These are phyloP conservation scores for Bimastos eiseni DNA, from an alignment of 2,888 invertebrate genomes.

Conservation along the genomic window DNA sequence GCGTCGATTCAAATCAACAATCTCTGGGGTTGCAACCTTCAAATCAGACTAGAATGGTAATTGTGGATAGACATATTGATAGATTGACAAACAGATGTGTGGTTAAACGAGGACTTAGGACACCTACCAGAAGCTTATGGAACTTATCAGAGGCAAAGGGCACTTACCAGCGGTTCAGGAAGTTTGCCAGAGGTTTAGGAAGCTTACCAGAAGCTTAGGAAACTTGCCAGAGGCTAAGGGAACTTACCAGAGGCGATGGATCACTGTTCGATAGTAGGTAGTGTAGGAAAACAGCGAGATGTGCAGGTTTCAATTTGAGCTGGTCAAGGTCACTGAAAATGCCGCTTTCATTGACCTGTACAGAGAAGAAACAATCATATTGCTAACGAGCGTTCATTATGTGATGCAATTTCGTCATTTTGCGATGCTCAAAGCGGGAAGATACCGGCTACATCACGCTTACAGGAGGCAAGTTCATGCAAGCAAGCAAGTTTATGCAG, in stretches of 20 bases:
- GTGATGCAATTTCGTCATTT: no score
- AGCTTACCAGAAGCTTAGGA: slow-evolving; percentile 67
- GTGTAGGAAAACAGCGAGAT: slow-evolving; percentile 85
- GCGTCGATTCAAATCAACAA: no score
- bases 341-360: slow-evolving; percentile 67
- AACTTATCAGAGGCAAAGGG: slow-evolving; percentile 73
- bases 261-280: slow-evolving; percentile 83
- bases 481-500: no score
- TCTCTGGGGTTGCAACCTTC: no score
- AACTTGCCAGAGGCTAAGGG: slow-evolving; percentile 65
- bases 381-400: no score
- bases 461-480: no score
- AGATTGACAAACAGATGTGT: neutral
- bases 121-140: slow-evolving; percentile 65
- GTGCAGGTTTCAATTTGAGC: slow-evolving; percentile 82
- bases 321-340: slow-evolving; percentile 84
- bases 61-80: neutral
- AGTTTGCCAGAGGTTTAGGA: no score
- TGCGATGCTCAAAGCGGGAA: no score
- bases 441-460: no score
- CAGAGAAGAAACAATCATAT: neutral
- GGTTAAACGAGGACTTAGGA: neutral
- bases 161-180: no score
- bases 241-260: slow-evolving; percentile 73
- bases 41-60: no score